Evolutionary conservation across 1,140 invertebrate species (phyloP).

Genomic region (Ruditapes philippinarum): DNA sequence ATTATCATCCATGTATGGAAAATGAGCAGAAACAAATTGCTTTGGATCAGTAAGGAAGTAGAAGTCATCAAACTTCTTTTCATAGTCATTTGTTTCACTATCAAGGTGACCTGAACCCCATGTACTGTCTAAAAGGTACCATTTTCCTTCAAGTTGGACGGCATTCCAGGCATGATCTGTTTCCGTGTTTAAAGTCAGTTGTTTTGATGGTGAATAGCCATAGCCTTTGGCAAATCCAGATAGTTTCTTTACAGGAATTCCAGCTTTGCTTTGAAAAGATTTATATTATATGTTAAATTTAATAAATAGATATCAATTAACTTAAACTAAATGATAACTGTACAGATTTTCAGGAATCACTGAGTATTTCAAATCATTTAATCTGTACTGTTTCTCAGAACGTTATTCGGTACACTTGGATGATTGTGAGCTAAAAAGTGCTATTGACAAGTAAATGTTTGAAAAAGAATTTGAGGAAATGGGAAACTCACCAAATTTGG

Average conservation of each 20-base stretch:
- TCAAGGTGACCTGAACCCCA: slow-evolving; percentile 86
- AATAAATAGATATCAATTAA: too few species aligned
- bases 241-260: slow-evolving; percentile 51
- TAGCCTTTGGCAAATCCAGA: slow-evolving; percentile 98
- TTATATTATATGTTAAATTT: too few species aligned
- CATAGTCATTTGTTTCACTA: slow-evolving; percentile 39
- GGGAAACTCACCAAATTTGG: too few species aligned
- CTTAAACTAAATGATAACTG: too few species aligned
- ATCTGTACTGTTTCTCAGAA: too few species aligned
- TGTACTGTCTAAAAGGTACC: slow-evolving; percentile 84
- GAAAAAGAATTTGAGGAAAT: too few species aligned
- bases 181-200: slow-evolving; percentile 97
- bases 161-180: slow-evolving; percentile 80
- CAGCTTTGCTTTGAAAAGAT: slow-evolving; percentile 12
- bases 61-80: slow-evolving; percentile 76
- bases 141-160: slow-evolving; percentile 71
- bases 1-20: slow-evolving; percentile 84
- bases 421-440: too few species aligned
- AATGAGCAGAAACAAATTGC: slow-evolving; percentile 87
- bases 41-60: slow-evolving; percentile 88
- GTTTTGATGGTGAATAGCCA: slow-evolving; percentile 97
- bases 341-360: too few species aligned
- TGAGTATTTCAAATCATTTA: not conserved
- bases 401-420: too few species aligned
- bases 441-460: too few species aligned